Percentiles rank a stretch among this genome's conserved stretches.
These are phyloP conservation scores for Dinocampus coccinellae DNA, from an alignment of 2,888 invertebrate genomes.

Conservation along the genomic window DNA sequence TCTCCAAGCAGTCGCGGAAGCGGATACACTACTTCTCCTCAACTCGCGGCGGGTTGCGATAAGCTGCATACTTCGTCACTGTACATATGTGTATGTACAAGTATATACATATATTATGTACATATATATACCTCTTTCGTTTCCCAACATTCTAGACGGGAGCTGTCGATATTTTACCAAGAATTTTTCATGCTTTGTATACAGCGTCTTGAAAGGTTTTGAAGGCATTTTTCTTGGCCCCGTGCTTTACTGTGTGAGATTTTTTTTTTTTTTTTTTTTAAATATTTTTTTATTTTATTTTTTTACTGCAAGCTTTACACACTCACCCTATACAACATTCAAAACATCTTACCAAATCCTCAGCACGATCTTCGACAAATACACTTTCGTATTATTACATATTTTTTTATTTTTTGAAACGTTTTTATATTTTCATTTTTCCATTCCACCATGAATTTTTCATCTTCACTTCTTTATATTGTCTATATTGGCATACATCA, in stretches of 20 bases:
- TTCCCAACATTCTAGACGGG: conserved; percentile 31
- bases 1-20: conserved; percentile 29
- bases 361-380: conserved; percentile 20
- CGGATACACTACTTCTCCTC: conserved; percentile 33
- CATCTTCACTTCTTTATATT: neutral
- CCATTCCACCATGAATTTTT: neutral
- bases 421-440: neutral
- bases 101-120: neutral
- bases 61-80: conserved; percentile 24
- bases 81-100: neutral
- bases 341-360: conserved; percentile 19
- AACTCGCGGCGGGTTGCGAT: conserved; percentile 31
- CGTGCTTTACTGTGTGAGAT: conserved; percentile 25
- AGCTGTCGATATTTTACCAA: conserved; percentile 45
- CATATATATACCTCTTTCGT: conserved; percentile 5
- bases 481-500: neutral
- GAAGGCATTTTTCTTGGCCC: conserved; percentile 24
- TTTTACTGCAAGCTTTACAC: conserved; percentile 23
- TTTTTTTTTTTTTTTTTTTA: too few relatives aligned
- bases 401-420: neutral
- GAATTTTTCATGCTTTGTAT: conserved; percentile 46
- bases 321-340: conserved; percentile 11
- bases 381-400: conserved; percentile 11
- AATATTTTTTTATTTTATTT: too few relatives aligned
- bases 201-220: conserved; percentile 38